phyloP scores from a whole-genome alignment of 92 coral and sea anemone species.

The Porites cylindrica region DNA sequence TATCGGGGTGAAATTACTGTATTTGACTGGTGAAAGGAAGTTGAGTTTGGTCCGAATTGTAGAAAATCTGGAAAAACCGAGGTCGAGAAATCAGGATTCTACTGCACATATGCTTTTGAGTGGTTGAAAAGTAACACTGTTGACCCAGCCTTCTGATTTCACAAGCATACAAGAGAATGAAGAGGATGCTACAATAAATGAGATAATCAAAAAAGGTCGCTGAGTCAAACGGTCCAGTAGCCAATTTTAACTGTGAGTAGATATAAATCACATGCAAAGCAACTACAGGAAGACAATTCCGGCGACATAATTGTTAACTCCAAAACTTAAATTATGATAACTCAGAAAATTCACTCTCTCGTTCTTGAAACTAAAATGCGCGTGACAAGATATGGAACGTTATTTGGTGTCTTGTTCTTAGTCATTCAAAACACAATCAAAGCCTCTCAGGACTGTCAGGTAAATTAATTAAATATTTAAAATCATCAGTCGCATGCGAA shows the following conservation, averaged over 20 bases:
- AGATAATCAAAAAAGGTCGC: constrained; percentile 11
- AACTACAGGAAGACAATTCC: neutral
- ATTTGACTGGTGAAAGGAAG: too few species aligned
- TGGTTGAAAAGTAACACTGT: neutral
- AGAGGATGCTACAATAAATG: neutral
- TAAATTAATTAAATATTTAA: constrained; percentile 44
- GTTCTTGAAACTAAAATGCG: neutral
- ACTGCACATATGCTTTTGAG: too few species aligned
- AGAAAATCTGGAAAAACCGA: too few species aligned
- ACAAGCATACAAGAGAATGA: neutral
- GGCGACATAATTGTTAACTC: too few species aligned
- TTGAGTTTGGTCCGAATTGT: too few species aligned
- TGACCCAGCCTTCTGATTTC: neutral
- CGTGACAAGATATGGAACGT: neutral
- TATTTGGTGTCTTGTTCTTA: neutral
- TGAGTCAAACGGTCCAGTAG: neutral
- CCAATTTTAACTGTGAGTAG: neutral
- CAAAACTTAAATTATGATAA: too few species aligned
- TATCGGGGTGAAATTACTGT: too few species aligned
- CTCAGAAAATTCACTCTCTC: too few species aligned
- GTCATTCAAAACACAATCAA: constrained; percentile 31
- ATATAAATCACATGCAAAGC: neutral
- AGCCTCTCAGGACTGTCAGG: constrained; percentile 30
- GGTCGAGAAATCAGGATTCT: too few species aligned
- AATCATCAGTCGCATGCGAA: constrained; percentile 43